phyloP scores from a whole-genome alignment of 2,888 invertebrate genomes.

The Drosophila infuscata region DNA sequence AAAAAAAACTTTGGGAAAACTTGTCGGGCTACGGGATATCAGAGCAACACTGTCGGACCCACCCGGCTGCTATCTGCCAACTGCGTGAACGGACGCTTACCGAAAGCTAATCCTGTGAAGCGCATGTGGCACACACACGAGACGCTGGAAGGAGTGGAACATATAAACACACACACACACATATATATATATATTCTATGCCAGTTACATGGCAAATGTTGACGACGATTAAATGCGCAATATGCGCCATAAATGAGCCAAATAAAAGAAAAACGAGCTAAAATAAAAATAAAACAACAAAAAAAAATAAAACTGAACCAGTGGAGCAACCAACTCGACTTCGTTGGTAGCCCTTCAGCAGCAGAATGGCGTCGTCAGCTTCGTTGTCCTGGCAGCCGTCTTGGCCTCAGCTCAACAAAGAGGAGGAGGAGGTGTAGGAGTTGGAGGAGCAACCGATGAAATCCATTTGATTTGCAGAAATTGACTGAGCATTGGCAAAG shows the following conservation, averaged over 20 bases:
- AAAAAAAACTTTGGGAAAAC: constrained; percentile 46
- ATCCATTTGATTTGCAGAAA: constrained; percentile 74
- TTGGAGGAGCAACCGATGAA: constrained; percentile 25
- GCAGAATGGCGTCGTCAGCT: constrained; percentile 20
- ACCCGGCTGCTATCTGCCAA: constrained; percentile 2
- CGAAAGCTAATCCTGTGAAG: constrained; percentile 62
- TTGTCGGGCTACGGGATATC: constrained; percentile 35
- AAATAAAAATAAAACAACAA: constrained; percentile 48
- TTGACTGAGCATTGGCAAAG: constrained; percentile 77
- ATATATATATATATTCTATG: constrained; percentile 19
- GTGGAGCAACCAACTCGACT: constrained; percentile 6
- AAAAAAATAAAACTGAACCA: constrained; percentile 20
- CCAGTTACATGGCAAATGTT: constrained; percentile 55
- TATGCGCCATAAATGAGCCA: constrained; percentile 78
- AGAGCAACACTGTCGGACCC: constrained; percentile 11
- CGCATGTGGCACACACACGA: constrained; percentile 34
- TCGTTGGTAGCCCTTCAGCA: constrained; percentile 24
- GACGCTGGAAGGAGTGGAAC: neutral
- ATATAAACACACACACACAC: constrained; percentile 7
- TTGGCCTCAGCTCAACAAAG: constrained; percentile 38
- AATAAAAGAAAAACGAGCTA: constrained; percentile 61
- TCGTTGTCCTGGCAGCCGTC: constrained; percentile 55
- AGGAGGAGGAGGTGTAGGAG: constrained; percentile 9
- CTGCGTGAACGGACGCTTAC: constrained; percentile 34
- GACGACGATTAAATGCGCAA: constrained; percentile 77